Evolutionary conservation across 2,113 vertebrate genomes (phyloP), one percentile per base, ranked within the genome.

Genomic region (Osmerus eperlanus): DNA sequence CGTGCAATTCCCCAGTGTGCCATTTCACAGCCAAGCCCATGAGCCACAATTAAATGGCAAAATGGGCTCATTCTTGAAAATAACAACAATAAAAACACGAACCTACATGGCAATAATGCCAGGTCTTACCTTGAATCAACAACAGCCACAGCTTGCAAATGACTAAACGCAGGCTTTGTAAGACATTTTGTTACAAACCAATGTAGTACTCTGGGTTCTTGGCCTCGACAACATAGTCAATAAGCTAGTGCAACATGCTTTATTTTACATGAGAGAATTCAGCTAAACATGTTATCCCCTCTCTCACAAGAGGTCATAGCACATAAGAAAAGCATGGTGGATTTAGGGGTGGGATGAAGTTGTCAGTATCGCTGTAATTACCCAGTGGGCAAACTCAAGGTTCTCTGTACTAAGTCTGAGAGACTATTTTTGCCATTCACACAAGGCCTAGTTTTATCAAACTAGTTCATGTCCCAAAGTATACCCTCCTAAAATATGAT

Each of bases 31-130:
- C 86, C 85, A 72, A 89, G 89, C 83, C 90, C 87, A 89, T 90
- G 88, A 90, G 86, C 91, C 86, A 87, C 90, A 90, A 92, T 92
- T 91, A 91, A 91, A 92, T 85, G 86, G 89, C 87, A 89, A 90
- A 93, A 91, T 87, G 85, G 89, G 85, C 76, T 83, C 81, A 90
- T 89, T 88, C 87, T 85, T 86, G 86, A 90, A 87, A 90, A 89
- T 89, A 92, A 91, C 86, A 91, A 89, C 89, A 88, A 92, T 90
- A 91, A 91, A 91, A 90, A 86, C 83, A 83, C 77, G 71, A 81
- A 87, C 81, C 87, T 85, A 80, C 75, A 80, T 76, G 73, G 80
- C 84, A 84, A 85, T 88, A 85, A 89, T 88, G 86, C 83, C 85
- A 74, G 82, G 83, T 87, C 83, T 85, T 82, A 85, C 84, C 86